phyloP scores from a whole-genome alignment of 2,888 invertebrate genomes.

The Tethea ocularis region DNA sequence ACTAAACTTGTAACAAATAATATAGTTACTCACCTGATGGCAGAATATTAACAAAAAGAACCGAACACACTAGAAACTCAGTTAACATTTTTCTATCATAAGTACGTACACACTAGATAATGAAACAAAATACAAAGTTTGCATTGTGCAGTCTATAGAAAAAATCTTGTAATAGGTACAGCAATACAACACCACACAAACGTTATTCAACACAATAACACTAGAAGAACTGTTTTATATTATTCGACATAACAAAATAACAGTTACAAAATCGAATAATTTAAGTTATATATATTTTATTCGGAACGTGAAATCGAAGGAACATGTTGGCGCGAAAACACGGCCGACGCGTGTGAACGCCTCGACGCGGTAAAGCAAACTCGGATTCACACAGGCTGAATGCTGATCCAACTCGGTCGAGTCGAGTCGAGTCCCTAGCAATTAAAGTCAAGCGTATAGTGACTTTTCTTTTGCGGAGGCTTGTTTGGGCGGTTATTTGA shows the following conservation, averaged over 20 bases:
- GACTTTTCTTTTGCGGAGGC: neutral
- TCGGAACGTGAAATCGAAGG: slow-evolving; percentile 43
- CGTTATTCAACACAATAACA: slow-evolving; percentile 48
- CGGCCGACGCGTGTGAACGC: slow-evolving; percentile 44
- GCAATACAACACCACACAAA: slow-evolving; percentile 49
- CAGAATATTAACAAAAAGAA: slow-evolving; percentile 59
- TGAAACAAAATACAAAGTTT: slow-evolving; percentile 64
- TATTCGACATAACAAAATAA: slow-evolving; percentile 47
- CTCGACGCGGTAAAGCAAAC: slow-evolving; percentile 53
- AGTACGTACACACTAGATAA: slow-evolving; percentile 60
- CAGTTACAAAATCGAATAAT: slow-evolving; percentile 42
- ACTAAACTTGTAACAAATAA: neutral
- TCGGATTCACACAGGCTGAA: slow-evolving; percentile 25
- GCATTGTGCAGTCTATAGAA: slow-evolving; percentile 64
- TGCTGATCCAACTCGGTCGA: slow-evolving; percentile 6
- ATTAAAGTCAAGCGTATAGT: neutral
- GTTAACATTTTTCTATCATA: slow-evolving; percentile 74
- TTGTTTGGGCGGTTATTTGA: neutral
- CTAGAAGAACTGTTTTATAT: slow-evolving; percentile 56
- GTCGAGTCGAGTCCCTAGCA: neutral
- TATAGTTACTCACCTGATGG: slow-evolving; percentile 59
- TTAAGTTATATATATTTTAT: slow-evolving; percentile 18
- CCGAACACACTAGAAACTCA: slow-evolving; percentile 64
- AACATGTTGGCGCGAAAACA: slow-evolving; percentile 56
- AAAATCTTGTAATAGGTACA: slow-evolving; percentile 35